Percentiles rank a stretch among this genome's conserved stretches.
These are phyloP conservation scores for Sander vitreus DNA, from an alignment of 2,113 vertebrate species.

Conservation along the genomic window DNA sequence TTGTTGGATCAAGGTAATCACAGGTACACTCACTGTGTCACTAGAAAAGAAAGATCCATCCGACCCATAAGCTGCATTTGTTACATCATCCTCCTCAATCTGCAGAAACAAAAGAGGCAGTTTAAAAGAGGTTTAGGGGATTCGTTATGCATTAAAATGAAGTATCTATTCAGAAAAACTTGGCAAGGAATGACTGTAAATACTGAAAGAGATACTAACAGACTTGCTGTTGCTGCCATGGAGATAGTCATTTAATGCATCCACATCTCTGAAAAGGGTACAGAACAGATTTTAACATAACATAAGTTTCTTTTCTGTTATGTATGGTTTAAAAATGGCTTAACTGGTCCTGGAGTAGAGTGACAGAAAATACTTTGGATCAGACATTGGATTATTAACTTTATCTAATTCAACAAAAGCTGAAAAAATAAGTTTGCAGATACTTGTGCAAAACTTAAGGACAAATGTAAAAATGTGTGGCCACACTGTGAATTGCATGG, in stretches of 20 bases:
- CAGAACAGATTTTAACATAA: background rate
- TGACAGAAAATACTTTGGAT: background rate
- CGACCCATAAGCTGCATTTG: constrained; percentile 91
- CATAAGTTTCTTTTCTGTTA: background rate
- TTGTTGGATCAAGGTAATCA: constrained; percentile 22
- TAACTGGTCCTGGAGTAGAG: background rate
- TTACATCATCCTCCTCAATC: constrained; percentile 93
- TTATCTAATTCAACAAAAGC: constrained; percentile 4
- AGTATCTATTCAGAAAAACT: background rate
- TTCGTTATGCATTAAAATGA: background rate
- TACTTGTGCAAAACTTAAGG: background rate
- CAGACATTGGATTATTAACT: background rate
- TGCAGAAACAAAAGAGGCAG: constrained; percentile 35
- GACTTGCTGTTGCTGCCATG: constrained; percentile 96
- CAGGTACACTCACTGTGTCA: constrained; percentile 87
- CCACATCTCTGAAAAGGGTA: constrained; percentile 90
- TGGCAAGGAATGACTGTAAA: background rate
- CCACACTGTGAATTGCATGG: background rate
- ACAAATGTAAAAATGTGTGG: background rate
- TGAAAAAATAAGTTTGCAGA: background rate
- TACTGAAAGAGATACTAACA: constrained; percentile 85
- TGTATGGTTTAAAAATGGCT: background rate
- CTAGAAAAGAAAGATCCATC: constrained; percentile 94
- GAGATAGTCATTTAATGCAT: constrained; percentile 97
- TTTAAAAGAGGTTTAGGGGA: background rate